These are phyloP conservation scores for Alcis repandata DNA, from an alignment of 2,888 invertebrate species.

Conservation along the genomic window DNA sequence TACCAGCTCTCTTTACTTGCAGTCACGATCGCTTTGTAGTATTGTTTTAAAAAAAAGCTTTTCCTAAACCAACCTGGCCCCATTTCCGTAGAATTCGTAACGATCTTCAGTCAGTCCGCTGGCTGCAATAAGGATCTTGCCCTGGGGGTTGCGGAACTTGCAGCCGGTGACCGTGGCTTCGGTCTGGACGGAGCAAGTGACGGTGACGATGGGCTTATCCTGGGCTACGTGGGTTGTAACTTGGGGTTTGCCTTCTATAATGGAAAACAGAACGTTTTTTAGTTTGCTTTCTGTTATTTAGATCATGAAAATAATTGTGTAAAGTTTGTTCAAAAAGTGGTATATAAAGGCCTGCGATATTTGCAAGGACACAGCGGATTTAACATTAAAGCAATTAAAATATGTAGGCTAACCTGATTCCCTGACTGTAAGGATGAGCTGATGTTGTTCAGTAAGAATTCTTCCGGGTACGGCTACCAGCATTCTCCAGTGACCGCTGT, in stretches of 20 bases:
- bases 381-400: not conserved
- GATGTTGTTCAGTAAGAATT: slow-evolving; percentile 56
- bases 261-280: not conserved
- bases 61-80: slow-evolving; percentile 55
- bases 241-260: slow-evolving; percentile 58
- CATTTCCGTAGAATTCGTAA: slow-evolving; percentile 60
- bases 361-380: too few species aligned
- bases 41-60: not conserved
- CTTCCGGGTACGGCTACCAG: slow-evolving; percentile 58
- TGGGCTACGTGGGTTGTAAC: slow-evolving; percentile 59
- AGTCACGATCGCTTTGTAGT: not conserved
- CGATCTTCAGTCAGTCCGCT: slow-evolving; percentile 68
- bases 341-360: too few species aligned
- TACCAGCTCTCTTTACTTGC: too few species aligned
- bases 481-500: slow-evolving; percentile 69
- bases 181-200: slow-evolving; percentile 65
- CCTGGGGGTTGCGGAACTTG: slow-evolving; percentile 70
- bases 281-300: not conserved
- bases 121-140: slow-evolving; percentile 63
- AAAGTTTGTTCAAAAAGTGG: too few species aligned
- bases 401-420: slow-evolving; percentile 64
- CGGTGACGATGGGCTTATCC: slow-evolving; percentile 53
- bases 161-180: slow-evolving; percentile 59
- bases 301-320: too few species aligned
- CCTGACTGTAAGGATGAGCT: slow-evolving; percentile 56